Base-by-base conservation (phyloP, 2,113 vertebrate species). In the Anolis sagrei region DNA sequence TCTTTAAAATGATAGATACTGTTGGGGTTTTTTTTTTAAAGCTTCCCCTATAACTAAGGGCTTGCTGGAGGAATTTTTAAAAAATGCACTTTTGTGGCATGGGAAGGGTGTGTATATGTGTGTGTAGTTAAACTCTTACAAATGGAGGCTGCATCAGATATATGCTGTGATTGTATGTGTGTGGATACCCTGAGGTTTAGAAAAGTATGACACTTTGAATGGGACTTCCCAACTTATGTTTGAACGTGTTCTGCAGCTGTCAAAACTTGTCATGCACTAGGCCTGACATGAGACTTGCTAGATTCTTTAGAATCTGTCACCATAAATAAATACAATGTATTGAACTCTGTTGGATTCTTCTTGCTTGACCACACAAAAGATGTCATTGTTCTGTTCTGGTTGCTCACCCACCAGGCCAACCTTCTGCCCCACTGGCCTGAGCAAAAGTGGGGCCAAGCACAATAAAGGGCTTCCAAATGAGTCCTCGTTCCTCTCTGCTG, bases 271-370 rank as follows among this genome's bases (percentile, higher is more conserved):
- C 94, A 94, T 94, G 94, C 94, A 0, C 89, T 89, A 89, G 92
- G 94, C 94, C 90, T 95, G 94, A 94, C 94, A 92, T 94, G 92
- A 39, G 89, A 94, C 89, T 94, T 93, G 91, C 93, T 95, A 94
- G 94, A 95, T 95, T 95, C 94, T 95, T 95, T 95, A 94, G 94
- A 95, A 95, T 95, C 94, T 95, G 94, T 95, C 94, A 92, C 64
- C 70, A 75, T 81, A 2, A 95, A 95, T 95, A 94, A 94, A 94
- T 94, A 94, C 94, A 94, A 92, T 95, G 94, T 95, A 95, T 95
- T 95, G 92, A 93, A 91, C 81, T 34, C 0, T 49, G 18, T 80
- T 89, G 89, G 85, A 78, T 64, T 79, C 2, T 88, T 27, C 44
- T 92, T 90, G 11, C 68, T 88, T 84, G 11, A 85, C 36, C 5